Conservation (phyloP, 2,797 vertebrate species). For the Yasuhikotakia modesta region DNA sequence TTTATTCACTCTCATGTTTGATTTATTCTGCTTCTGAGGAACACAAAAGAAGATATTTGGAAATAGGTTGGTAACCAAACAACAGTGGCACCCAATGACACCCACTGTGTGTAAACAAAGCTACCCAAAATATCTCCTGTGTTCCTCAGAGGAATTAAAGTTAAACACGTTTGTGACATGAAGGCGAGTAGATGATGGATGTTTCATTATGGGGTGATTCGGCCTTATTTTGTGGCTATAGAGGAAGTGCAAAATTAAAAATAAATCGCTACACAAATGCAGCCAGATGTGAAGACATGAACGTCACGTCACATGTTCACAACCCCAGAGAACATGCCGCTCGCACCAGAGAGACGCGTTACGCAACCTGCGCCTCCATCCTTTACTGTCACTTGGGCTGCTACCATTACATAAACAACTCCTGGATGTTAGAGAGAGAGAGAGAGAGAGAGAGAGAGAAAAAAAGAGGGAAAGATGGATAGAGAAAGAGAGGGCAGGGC, state of each 20-base stretch:
- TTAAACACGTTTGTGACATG: too few relatives aligned
- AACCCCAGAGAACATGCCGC: slow-evolving; percentile 21
- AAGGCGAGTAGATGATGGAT: too few relatives aligned
- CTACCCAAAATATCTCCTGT: too few relatives aligned
- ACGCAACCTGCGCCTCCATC: slow-evolving; percentile 49
- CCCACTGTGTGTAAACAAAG: too few relatives aligned
- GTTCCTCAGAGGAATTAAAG: too few relatives aligned
- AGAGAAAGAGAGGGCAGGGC: slow-evolving; percentile 5
- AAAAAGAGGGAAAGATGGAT: slow-evolving; percentile 20
- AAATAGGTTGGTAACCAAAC: too few relatives aligned
- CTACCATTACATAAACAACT: slow-evolving; percentile 51
- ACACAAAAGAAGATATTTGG: too few relatives aligned
- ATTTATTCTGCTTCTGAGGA: too few relatives aligned
- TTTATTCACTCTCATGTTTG: background rate
- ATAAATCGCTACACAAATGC: slow-evolving; percentile 24
- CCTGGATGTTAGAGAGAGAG: slow-evolving; percentile 33
- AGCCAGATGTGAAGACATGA: background rate
- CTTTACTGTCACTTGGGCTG: slow-evolving; percentile 30
- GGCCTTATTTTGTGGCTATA: background rate
- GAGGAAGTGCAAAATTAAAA: slow-evolving; percentile 9
- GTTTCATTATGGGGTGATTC: too few relatives aligned
- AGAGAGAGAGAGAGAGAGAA: slow-evolving; percentile 5
- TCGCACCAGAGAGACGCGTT: slow-evolving; percentile 52
- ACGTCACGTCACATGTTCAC: slow-evolving; percentile 29
- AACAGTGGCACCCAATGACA: too few relatives aligned